A percentile compares a stretch with the other conserved stretches of the same genome.
phyloP scores from a whole-genome alignment of 1,140 invertebrate species.

The Ceratina japonica region DNA sequence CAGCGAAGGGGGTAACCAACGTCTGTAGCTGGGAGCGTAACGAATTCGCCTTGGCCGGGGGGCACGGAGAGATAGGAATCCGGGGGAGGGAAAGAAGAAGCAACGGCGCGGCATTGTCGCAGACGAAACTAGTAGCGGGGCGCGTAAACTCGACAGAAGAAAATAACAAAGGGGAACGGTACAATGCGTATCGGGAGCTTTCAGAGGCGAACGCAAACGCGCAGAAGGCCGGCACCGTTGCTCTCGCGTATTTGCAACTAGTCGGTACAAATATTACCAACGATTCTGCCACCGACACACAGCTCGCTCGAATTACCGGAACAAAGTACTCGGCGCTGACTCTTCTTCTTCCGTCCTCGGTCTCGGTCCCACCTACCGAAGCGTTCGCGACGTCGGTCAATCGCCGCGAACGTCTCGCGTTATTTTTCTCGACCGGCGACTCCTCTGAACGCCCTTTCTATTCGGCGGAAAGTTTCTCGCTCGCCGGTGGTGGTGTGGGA shows the following conservation, averaged over 20 bases:
- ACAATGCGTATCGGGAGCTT: slow-evolving; percentile 63
- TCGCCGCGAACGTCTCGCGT: no score
- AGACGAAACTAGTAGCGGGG: slow-evolving; percentile 18
- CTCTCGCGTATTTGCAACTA: slow-evolving; percentile 25
- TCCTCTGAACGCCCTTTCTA: no score
- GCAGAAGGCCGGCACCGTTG: background rate
- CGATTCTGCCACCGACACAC: no score
- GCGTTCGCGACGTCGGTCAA: no score
- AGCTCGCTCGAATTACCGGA: no score
- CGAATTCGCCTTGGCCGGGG: slow-evolving; percentile 4
- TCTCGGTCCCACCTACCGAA: no score
- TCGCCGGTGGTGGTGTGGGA: no score
- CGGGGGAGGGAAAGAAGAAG: background rate
- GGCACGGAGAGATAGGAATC: background rate
- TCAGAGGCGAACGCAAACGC: background rate
- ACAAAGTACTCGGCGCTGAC: no score
- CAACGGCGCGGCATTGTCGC: background rate
- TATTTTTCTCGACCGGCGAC: no score
- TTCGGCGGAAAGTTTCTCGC: no score
- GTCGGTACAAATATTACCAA: background rate
- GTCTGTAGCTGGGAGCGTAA: slow-evolving; percentile 37
- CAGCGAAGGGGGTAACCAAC: slow-evolving; percentile 11
- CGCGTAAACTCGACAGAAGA: slow-evolving; percentile 64
- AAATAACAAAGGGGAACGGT: slow-evolving; percentile 60
- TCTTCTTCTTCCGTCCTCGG: no score